Conservation (phyloP, 2,888 invertebrate species). For the Zaprionus obscuricornis region DNA sequence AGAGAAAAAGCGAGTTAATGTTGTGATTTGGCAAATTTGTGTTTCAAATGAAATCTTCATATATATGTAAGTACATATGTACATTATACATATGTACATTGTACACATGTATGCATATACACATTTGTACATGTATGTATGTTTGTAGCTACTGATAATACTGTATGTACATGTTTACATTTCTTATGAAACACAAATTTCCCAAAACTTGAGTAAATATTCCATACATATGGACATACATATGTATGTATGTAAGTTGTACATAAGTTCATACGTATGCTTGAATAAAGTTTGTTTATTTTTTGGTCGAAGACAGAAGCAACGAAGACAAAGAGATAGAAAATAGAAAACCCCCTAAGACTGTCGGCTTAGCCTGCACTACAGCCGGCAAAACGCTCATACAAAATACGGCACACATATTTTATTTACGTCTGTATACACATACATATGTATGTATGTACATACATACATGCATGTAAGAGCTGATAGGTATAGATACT, state of each 20-base stretch:
- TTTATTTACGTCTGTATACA: neutral
- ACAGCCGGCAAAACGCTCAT: constrained; percentile 49
- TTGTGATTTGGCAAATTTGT: constrained; percentile 32
- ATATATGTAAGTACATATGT: constrained; percentile 3
- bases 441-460: constrained; percentile 8
- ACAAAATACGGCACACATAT: no score
- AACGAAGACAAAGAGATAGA: constrained; percentile 1
- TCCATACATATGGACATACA: constrained; percentile 16
- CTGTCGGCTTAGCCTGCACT: constrained; percentile 32
- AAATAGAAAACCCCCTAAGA: constrained; percentile 18
- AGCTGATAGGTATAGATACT: no score
- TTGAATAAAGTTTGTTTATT: constrained; percentile 34
- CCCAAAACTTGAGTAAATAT: no score
- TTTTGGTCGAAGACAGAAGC: constrained; percentile 6
- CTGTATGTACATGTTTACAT: no score
- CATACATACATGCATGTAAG: constrained; percentile 17
- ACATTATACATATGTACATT: neutral
- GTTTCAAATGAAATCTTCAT: constrained; percentile 8
- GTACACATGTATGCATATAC: neutral
- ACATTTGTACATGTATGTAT: no score
- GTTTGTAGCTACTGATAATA: no score
- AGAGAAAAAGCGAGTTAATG: constrained; percentile 41
- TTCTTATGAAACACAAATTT: no score
- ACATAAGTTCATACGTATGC: constrained; percentile 1
- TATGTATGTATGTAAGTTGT: neutral